Evolutionary conservation across 2,113 vertebrate genomes (phyloP), one percentile per base, ranked within the genome.

Genomic region (Planiliza haematocheilus): DNA sequence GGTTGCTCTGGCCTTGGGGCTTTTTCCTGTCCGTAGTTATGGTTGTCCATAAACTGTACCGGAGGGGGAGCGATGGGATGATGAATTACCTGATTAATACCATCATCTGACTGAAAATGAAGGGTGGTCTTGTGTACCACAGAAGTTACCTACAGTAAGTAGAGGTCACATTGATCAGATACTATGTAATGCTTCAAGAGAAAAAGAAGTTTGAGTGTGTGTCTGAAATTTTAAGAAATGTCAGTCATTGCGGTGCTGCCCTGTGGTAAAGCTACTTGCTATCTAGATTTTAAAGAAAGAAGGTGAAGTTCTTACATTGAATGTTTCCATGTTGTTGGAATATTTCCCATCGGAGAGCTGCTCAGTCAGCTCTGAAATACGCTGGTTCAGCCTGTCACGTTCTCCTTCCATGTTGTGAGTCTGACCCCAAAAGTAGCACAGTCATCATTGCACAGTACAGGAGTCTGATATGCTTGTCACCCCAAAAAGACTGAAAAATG

Each of bases 341-440:
- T 70, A 89, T 70, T 91, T 94, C 14, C 89, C 88, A 37, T 73
- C 82, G 45, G 78, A 70, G 10, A 96, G 91, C 58, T 92, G 88
- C 51, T 94, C 86, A 1, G 91, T 94, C 49, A 95, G 84, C 16
- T 88, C 89, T 8, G 84, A 90, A 76, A 95, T 92, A 9, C 87
- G 86, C 16, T 59, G 79, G 66, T 94, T 95, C 71, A 95, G 71
- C 30, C 74, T 77, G 36, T 90, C 89, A 14, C 90, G 90, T 41
- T 95, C 94, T 11, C 68, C 89, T 68, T 93, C 92, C 88, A 91
- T 88, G 50, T n/a, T 87, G 20, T 89, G 87, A 56, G 86, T 70
- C 93, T 94, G 72, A 49, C n/a, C 71, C 11, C 73, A 34, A 70
- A 37, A 69, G 3, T 4, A 68, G 8, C 10, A 50, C 6, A 37